phyloP scores from a whole-genome alignment of 2,888 invertebrate genomes.

The Hyles lineata region DNA sequence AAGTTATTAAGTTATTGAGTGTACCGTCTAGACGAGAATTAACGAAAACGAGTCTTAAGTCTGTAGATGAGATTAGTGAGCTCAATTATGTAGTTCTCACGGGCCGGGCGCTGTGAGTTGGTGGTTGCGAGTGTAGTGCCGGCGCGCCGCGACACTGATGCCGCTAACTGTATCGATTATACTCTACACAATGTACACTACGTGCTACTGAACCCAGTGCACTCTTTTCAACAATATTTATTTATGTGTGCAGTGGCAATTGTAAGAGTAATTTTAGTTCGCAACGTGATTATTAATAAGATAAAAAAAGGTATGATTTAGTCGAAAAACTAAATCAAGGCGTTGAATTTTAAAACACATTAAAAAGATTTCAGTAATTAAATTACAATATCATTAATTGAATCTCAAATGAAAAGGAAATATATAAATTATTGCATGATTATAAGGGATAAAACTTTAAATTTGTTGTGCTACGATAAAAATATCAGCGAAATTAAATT shows the following conservation, averaged over 20 bases:
- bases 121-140: constrained; percentile 37
- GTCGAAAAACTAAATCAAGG: no score
- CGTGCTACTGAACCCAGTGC: constrained; percentile 11
- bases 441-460: background rate
- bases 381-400: background rate
- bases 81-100: constrained; percentile 81
- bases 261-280: no score
- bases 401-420: background rate
- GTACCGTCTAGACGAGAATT: constrained; percentile 63
- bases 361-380: no score
- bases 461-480: background rate
- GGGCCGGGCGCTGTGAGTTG: constrained; percentile 45
- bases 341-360: no score
- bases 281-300: no score
- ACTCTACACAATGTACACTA: constrained; percentile 9
- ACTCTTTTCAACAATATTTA: background rate
- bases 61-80: constrained; percentile 73
- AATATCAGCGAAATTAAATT: background rate
- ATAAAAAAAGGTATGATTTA: no score
- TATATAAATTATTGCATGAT: background rate
- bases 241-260: no score
- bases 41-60: constrained; percentile 50
- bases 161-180: constrained; percentile 10
- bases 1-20: constrained; percentile 39
- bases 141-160: constrained; percentile 3